Percentiles rank a stretch among this genome's conserved stretches.
Conservation (phyloP, 2,797 vertebrate species). For the Parauchenoglanis ngamensis region DNA sequence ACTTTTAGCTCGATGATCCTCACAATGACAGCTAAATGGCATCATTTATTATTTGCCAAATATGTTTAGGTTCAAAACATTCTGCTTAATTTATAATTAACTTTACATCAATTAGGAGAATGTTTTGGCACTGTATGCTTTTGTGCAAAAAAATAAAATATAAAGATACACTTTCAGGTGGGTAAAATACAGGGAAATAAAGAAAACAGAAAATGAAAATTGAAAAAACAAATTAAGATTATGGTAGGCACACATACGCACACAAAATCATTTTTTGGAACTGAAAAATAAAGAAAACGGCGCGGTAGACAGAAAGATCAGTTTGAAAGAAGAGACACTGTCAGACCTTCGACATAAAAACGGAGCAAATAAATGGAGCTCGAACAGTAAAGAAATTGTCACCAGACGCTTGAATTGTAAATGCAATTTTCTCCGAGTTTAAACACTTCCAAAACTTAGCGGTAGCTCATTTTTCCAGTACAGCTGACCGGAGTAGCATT, state of each 20-base stretch:
- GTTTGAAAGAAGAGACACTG: neutral
- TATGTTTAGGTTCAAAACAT: neutral
- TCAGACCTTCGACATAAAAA: neutral
- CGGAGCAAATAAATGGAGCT: neutral
- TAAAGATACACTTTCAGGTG: neutral
- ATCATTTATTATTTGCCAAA: neutral
- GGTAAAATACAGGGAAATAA: neutral
- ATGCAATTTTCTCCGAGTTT: neutral
- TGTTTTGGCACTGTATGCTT: neutral
- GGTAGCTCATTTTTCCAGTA: neutral
- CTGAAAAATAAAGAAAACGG: neutral
- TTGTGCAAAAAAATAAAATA: neutral
- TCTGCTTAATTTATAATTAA: neutral
- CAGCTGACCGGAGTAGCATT: neutral
- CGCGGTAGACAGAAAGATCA: neutral
- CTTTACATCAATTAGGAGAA: neutral
- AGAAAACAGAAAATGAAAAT: neutral
- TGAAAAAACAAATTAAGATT: neutral
- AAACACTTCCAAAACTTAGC: neutral
- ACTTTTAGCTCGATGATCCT: neutral
- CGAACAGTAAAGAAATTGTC: neutral
- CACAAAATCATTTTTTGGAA: neutral
- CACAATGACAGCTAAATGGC: neutral
- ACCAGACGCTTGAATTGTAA: neutral
- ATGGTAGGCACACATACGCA: neutral